Evolutionary conservation across 1,140 invertebrate species (phyloP).

Genomic region (Dreissena polymorpha): DNA sequence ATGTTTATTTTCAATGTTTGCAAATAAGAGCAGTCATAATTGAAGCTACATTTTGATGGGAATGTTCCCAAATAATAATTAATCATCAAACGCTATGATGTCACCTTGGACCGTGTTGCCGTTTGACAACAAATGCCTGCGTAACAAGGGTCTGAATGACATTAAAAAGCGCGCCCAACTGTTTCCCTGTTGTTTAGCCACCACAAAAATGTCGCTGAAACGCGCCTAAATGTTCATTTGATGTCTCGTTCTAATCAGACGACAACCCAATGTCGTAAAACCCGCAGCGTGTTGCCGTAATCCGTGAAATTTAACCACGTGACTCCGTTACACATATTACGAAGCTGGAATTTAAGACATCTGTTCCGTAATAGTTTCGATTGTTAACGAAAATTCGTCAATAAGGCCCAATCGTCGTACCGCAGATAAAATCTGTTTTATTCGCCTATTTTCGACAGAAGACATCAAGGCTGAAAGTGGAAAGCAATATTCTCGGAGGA

Average conservation of each 20-base stretch:
- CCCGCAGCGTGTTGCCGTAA: not conserved
- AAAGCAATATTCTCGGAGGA: too few species aligned
- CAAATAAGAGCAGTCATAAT: too few species aligned
- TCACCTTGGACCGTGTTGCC: not conserved
- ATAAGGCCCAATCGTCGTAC: too few species aligned
- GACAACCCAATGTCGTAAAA: not conserved
- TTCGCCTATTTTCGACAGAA: too few species aligned
- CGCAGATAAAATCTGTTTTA: too few species aligned
- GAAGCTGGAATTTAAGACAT: too few species aligned
- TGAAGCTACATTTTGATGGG: not conserved
- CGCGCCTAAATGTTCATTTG: not conserved
- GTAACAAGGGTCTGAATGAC: not conserved
- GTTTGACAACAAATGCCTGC: not conserved
- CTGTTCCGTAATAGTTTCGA: too few species aligned
- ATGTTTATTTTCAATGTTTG: too few species aligned
- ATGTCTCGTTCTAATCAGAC: not conserved
- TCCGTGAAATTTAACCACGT: not conserved
- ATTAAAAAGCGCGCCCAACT: not conserved
- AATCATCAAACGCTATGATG: not conserved
- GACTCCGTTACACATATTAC: too few species aligned
- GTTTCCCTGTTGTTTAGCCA: not conserved
- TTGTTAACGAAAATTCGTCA: too few species aligned
- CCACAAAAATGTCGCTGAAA: not conserved
- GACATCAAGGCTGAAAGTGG: too few species aligned
- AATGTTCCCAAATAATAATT: too few species aligned